Percentiles rank a stretch among this genome's conserved stretches.
Evolutionary conservation across 2,797 vertebrate species (phyloP).

Genomic region (Periophthalmus magnuspinnatus): DNA sequence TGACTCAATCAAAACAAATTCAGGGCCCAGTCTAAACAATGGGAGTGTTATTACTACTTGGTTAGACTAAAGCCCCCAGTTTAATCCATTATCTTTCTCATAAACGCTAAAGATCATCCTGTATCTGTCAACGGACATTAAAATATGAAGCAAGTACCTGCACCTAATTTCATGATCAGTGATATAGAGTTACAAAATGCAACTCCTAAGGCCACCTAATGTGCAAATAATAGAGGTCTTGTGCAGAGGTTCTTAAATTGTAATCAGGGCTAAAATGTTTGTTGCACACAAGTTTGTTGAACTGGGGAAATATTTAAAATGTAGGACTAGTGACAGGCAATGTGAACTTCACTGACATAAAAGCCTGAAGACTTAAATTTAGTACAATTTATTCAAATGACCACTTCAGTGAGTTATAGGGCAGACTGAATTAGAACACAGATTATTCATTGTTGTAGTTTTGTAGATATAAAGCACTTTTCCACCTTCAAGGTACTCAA

Average conservation of each 20-base stretch:
- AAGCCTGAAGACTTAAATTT: too few relatives aligned
- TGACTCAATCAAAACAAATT: conserved; percentile 67
- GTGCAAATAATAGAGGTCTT: neutral
- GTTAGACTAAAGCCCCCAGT: conserved; percentile 41
- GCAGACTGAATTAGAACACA: too few relatives aligned
- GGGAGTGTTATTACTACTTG: conserved; percentile 31
- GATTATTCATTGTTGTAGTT: too few relatives aligned
- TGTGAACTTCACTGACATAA: neutral
- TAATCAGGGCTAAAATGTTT: neutral
- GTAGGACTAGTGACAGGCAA: neutral
- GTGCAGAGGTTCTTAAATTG: too few relatives aligned
- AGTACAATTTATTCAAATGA: too few relatives aligned
- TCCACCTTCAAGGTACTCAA: too few relatives aligned
- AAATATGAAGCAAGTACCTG: too few relatives aligned
- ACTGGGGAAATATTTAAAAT: neutral
- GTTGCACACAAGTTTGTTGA: neutral
- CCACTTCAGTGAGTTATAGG: too few relatives aligned
- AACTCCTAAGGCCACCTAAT: too few relatives aligned
- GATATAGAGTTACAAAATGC: too few relatives aligned
- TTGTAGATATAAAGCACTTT: too few relatives aligned
- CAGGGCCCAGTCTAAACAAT: conserved; percentile 66
- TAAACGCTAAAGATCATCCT: conserved; percentile 30
- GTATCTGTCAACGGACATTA: neutral
- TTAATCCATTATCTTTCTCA: neutral
- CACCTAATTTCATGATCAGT: too few relatives aligned